Conservation (phyloP, 1,140 invertebrate genomes). For the Proctacanthus coquilletti region DNA sequence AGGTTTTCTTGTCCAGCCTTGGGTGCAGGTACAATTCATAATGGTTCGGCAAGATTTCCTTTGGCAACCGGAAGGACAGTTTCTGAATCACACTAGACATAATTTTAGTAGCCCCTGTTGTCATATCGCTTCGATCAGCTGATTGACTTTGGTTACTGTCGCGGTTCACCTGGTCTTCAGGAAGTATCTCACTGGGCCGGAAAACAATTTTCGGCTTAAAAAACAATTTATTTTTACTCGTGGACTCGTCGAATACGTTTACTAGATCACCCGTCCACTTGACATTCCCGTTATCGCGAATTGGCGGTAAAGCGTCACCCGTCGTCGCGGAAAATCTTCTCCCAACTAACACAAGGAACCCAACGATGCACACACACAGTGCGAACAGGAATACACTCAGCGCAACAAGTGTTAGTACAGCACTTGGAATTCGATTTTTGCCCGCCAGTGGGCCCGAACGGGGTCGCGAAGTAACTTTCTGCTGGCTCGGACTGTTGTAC, state of each 20-base stretch:
- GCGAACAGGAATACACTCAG: slow-evolving; percentile 33
- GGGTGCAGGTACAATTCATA: slow-evolving; percentile 65
- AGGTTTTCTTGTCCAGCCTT: slow-evolving; percentile 49
- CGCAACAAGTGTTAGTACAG: slow-evolving; percentile 27
- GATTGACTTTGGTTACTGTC: neutral
- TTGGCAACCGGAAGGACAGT: slow-evolving; percentile 43
- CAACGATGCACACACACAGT: slow-evolving; percentile 30
- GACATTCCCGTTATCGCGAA: slow-evolving; percentile 11
- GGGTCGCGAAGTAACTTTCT: no score
- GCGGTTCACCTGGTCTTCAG: neutral
- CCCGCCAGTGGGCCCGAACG: no score
- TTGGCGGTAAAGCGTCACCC: slow-evolving; percentile 12
- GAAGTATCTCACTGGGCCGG: slow-evolving; percentile 1
- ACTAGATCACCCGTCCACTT: no score
- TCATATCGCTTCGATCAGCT: slow-evolving; percentile 8
- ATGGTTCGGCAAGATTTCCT: slow-evolving; percentile 46
- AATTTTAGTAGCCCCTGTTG: neutral
- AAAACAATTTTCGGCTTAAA: neutral
- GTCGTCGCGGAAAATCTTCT: slow-evolving; percentile 27
- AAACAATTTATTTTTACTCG: no score
- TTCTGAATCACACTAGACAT: slow-evolving; percentile 17
- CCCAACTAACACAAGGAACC: slow-evolving; percentile 33
- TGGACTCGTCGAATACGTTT: no score
- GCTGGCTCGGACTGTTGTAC: no score
- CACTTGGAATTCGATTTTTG: slow-evolving; percentile 17